Evolutionary conservation across 2,113 vertebrate species (phyloP).

Genomic region (Ellobius talpinus): DNA sequence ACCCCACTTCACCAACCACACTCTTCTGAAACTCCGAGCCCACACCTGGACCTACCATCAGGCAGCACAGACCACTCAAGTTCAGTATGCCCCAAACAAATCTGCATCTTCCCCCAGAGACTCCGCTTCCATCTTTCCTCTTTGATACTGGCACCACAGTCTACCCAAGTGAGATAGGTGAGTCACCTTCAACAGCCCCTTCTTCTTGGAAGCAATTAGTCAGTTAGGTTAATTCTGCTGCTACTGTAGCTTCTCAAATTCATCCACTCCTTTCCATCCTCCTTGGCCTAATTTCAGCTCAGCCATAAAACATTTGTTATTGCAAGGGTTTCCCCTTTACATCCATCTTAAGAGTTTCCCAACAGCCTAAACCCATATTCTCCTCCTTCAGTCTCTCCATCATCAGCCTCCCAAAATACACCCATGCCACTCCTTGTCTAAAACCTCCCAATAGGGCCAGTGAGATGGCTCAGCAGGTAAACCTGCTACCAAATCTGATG

Average conservation of each 20-base stretch:
- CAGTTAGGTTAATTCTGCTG: conserved; percentile 31
- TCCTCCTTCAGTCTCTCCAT: neutral
- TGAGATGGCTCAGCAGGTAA: neutral
- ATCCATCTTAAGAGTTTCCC: neutral
- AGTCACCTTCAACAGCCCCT: conserved; percentile 25
- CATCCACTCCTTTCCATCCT: neutral
- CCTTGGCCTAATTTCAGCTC: neutral
- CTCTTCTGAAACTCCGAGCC: neutral
- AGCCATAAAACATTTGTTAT: neutral
- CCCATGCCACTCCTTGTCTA: neutral
- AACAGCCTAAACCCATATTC: neutral
- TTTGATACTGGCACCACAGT: neutral
- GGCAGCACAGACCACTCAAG: neutral
- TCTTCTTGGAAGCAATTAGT: neutral
- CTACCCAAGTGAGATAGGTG: conserved; percentile 8
- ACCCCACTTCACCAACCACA: neutral
- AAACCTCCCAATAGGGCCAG: neutral
- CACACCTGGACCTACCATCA: neutral
- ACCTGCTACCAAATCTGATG: neutral
- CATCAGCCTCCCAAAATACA: conserved; percentile 22
- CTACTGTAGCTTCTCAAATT: neutral
- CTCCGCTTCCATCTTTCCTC: neutral
- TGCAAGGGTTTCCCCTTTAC: neutral
- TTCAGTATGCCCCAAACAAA: neutral
- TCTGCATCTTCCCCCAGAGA: neutral